Evolutionary conservation across 37 sponge, comb jelly and placozoan genomes (phyloP), one percentile per base, ranked within the genome.

Genomic region (Bolinopsis microptera): DNA sequence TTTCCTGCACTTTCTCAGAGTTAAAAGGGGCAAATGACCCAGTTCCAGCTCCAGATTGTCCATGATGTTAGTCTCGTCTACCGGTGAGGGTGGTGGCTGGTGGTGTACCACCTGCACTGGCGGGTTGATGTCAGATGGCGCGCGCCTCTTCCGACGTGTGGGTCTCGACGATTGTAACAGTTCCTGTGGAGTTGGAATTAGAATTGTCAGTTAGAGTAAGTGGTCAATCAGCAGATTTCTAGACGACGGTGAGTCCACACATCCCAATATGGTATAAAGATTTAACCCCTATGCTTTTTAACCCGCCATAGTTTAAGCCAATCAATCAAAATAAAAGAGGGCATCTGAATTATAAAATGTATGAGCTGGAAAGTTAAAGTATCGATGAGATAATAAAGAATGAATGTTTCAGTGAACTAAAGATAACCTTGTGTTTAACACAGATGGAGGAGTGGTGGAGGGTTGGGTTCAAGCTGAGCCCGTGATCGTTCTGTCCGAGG

Each of bases 21-120:
- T 86, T 1, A 41, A 0, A 8, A 86, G 90, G 2, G 90, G 90
- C 1, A 86, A 38, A 39, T 86, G 90, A 5, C 36, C 90, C 2
- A 86, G 61, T 34, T 86, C 90, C 90, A 86, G 35, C 30, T 86
- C 90, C 90, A 86, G 61, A 27, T 86, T 86, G 30, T 86, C 90
- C 90, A 86, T 86, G 41, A 86, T 86, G 61, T 41, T 86, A 9
- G n/a, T 38, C 90, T 86, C 90, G 61, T 86, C 90, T 41, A 86
- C 90, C 22, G 90, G 90, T 0, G 90, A 86, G 26, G 90, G 90
- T 22, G 90, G 90, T 2, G 90, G 90, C 24, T 86, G 90, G 8
- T 80, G 75, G 31, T 72, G 75, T 8, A 35, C 30, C 35, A 82
- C 83, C 8, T 33, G 83, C 0, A 82, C 83, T 35, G 83, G 83